A percentile compares a stretch with the other conserved stretches of the same genome.
Conservation (phyloP, 2,797 vertebrate species). For the Alexandromys oeconomus region DNA sequence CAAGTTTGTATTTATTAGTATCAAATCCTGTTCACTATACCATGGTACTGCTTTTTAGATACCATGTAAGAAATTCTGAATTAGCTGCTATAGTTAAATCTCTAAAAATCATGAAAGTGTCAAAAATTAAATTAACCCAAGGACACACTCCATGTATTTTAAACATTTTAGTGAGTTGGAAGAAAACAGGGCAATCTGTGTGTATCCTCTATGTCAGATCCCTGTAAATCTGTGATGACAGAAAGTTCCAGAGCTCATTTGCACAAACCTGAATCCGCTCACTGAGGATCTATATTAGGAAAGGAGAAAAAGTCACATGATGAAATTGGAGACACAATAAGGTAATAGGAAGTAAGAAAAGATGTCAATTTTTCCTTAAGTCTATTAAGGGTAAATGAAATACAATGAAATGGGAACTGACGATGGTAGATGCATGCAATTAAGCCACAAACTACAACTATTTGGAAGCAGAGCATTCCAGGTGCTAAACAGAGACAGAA, state of each 20-base stretch:
- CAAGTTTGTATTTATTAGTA: neutral
- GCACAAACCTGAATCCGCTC: neutral
- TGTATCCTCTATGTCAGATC: neutral
- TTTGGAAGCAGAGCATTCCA: neutral
- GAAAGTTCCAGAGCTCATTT: neutral
- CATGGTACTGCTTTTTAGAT: neutral
- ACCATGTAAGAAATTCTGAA: neutral
- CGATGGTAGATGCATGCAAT: neutral
- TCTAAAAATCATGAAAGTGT: neutral
- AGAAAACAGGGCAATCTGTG: neutral
- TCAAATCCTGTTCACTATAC: neutral
- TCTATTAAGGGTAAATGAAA: slow-evolving; percentile 64
- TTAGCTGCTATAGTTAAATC: neutral
- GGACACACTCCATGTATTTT: neutral
- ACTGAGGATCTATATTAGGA: neutral
- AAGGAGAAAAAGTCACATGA: neutral
- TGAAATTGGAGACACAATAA: neutral
- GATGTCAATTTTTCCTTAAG: slow-evolving; percentile 40
- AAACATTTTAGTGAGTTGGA: neutral
- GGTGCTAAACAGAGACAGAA: neutral
- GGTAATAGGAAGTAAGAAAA: slow-evolving; percentile 17
- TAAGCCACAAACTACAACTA: neutral
- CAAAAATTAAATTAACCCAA: slow-evolving; percentile 6
- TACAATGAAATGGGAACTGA: slow-evolving; percentile 32
- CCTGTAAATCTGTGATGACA: neutral